phyloP scores from a whole-genome alignment of 1,140 invertebrate genomes.

The Araneus ventricosus region DNA sequence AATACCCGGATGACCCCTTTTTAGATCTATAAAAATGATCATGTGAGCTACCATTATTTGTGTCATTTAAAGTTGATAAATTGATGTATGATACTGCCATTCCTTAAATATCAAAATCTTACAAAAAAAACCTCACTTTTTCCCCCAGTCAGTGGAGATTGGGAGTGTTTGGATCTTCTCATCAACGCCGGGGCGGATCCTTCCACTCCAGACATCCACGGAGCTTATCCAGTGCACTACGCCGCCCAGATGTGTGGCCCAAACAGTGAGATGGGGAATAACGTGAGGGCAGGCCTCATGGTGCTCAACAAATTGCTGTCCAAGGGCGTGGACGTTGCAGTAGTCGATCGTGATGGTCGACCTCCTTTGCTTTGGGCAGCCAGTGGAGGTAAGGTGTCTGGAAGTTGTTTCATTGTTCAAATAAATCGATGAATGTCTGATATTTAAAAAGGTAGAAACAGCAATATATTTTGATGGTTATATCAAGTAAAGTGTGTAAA shows the following conservation, averaged over 20 bases:
- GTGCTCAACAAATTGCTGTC: conserved; percentile 76
- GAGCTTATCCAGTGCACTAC: conserved; percentile 97
- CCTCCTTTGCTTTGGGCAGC: conserved; percentile 98
- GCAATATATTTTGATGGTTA: too few species aligned
- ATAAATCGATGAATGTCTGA: too few species aligned
- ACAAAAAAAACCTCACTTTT: background rate
- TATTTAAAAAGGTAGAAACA: too few species aligned
- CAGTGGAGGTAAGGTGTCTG: conserved; percentile 86
- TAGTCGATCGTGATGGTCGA: conserved; percentile 93
- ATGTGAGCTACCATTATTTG: too few species aligned
- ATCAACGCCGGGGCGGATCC: conserved; percentile 90
- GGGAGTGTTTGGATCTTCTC: conserved; percentile 91
- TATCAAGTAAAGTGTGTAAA: too few species aligned
- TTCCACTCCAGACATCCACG: conserved; percentile 93
- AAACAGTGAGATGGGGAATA: conserved; percentile 85
- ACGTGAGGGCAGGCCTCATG: conserved; percentile 76
- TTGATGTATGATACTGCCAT: too few species aligned
- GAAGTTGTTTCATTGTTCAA: background rate
- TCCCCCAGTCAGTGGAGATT: conserved; percentile 92
- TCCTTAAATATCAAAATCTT: background rate
- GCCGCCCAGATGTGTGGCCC: conserved; percentile 97
- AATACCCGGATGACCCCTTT: too few species aligned
- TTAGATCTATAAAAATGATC: too few species aligned
- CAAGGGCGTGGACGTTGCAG: conserved; percentile 88
- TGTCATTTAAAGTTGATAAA: too few species aligned